A percentile compares a stretch with the other conserved stretches of the same genome.
Evolutionary conservation across 2,888 invertebrate species (phyloP).

Genomic region (Drosophila vallismaia): DNA sequence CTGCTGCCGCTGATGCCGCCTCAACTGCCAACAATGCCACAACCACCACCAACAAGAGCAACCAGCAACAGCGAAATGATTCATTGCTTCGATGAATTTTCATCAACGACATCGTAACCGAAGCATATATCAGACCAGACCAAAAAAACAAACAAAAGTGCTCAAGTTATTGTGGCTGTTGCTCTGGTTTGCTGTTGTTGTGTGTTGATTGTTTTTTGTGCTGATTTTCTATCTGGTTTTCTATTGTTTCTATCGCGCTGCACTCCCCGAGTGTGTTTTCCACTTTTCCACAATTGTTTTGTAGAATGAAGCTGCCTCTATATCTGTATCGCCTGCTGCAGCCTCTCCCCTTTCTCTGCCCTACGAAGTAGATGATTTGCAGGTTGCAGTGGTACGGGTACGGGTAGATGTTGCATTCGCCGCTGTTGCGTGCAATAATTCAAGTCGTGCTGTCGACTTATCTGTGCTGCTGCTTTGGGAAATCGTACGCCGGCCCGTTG

Average conservation of each 20-base stretch:
- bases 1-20: conserved; percentile 36
- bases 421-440: conserved; percentile 79
- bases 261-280: conserved; percentile 18
- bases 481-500: conserved; percentile 72
- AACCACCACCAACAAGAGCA: conserved; percentile 58
- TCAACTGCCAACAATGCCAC: conserved; percentile 59
- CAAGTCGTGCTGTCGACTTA: conserved; percentile 82
- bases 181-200: conserved; percentile 43
- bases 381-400: conserved; percentile 2
- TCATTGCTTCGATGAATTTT: conserved; percentile 81
- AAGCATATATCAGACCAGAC: conserved; percentile 67
- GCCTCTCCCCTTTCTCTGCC: conserved; percentile 37
- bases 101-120: conserved; percentile 80
- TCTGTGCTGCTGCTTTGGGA: conserved; percentile 75
- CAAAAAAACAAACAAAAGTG: conserved; percentile 31
- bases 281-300: conserved; percentile 77
- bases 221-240: conserved; percentile 66
- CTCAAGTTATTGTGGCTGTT: conserved; percentile 49
- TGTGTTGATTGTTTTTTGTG: conserved; percentile 34
- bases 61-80: conserved; percentile 77
- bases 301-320: conserved; percentile 50
- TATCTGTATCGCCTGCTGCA: conserved; percentile 32
- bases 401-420: conserved; percentile 34
- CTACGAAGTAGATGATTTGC: conserved; percentile 12
- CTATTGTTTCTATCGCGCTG: conserved; percentile 69